These are phyloP conservation scores for Drosophila trichaetosa DNA, from an alignment of 2,888 invertebrate species.

Conservation along the genomic window DNA sequence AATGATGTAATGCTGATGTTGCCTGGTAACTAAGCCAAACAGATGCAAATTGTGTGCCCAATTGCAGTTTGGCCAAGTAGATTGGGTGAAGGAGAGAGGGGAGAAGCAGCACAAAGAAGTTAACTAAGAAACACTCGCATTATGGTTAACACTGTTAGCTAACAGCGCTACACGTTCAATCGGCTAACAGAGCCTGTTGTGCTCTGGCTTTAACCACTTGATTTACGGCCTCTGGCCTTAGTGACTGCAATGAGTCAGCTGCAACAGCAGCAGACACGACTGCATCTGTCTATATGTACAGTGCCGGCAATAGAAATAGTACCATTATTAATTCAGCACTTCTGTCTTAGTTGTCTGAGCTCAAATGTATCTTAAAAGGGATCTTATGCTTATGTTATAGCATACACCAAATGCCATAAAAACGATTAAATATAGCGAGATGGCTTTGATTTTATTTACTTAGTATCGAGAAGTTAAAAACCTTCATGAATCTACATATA, in stretches of 20 bases:
- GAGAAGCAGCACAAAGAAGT: background rate
- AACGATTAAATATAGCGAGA: background rate
- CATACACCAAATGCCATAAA: no score
- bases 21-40: slow-evolving; percentile 31
- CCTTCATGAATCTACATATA: background rate
- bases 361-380: background rate
- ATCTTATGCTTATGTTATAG: background rate
- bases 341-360: background rate
- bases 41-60: slow-evolving; percentile 42
- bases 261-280: slow-evolving; percentile 1
- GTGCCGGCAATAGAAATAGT: background rate
- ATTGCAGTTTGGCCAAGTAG: slow-evolving; percentile 34
- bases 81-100: background rate
- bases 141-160: slow-evolving; percentile 18
- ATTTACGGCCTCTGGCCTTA: slow-evolving; percentile 26
- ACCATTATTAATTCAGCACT: background rate
- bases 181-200: slow-evolving; percentile 2
- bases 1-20: background rate
- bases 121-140: background rate
- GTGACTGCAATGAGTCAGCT: slow-evolving; percentile 31
- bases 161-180: slow-evolving; percentile 26
- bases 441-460: background rate
- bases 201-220: slow-evolving; percentile 28
- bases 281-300: background rate
- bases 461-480: background rate